These are phyloP conservation scores for Harpalus rufipes DNA, from an alignment of 2,888 invertebrate genomes.

Conservation along the genomic window DNA sequence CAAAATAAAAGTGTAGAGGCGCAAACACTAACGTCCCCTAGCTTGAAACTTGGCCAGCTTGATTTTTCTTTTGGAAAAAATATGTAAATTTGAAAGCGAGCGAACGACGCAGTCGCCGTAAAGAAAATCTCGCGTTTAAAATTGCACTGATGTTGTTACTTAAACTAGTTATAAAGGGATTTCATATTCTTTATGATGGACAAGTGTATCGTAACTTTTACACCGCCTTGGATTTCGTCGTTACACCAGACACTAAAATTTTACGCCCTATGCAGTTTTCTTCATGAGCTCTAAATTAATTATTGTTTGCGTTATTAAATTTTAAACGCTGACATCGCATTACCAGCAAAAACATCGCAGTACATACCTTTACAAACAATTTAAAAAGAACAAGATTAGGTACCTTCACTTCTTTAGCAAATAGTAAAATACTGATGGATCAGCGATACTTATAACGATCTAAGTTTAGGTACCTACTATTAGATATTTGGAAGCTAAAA, in stretches of 20 bases:
- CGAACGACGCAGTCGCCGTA: conserved; percentile 27
- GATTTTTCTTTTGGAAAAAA: conserved; percentile 52
- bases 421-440: too few species aligned
- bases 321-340: neutral
- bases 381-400: too few species aligned
- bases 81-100: conserved; percentile 61
- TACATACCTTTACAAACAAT: too few species aligned
- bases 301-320: conserved; percentile 1
- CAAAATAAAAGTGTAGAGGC: conserved; percentile 38
- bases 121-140: conserved; percentile 54
- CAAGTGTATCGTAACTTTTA: conserved; percentile 54
- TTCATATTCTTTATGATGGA: conserved; percentile 59
- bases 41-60: conserved; percentile 20
- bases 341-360: neutral
- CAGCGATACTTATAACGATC: too few species aligned
- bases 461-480: too few species aligned
- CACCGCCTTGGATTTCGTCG: conserved; percentile 15
- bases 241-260: conserved; percentile 31
- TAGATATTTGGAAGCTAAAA: too few species aligned
- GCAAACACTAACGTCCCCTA: conserved; percentile 41
- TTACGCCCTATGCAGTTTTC: conserved; percentile 4
- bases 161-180: conserved; percentile 61
- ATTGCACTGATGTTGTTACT: conserved; percentile 61
- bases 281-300: conserved; percentile 3
- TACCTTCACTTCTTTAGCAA: too few species aligned